Conservation (phyloP, 2,888 invertebrate genomes). For the Sminthurinus aureus region DNA sequence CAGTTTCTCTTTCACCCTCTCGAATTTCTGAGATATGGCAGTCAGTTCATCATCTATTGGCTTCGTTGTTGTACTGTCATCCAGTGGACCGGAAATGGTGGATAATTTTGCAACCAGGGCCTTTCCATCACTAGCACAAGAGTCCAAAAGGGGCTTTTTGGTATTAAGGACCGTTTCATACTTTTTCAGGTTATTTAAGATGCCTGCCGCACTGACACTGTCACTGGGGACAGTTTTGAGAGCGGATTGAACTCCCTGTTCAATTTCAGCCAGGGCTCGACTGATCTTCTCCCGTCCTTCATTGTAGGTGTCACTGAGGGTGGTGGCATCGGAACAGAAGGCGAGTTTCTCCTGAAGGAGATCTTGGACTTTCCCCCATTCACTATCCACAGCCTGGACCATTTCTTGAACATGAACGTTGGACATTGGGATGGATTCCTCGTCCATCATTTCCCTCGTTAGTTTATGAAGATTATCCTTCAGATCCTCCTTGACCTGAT, state of each 20-base stretch:
- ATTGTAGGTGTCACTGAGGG: neutral
- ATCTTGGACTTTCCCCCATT: constrained; percentile 39
- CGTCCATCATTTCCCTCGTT: constrained; percentile 34
- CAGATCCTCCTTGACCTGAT: constrained; percentile 20
- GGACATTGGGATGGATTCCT: constrained; percentile 28
- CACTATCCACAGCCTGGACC: constrained; percentile 27
- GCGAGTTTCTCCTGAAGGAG: constrained; percentile 25
- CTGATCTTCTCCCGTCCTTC: constrained; percentile 18
- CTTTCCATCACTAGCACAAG: constrained; percentile 78
- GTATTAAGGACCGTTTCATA: constrained; percentile 78
- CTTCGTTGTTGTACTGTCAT: constrained; percentile 64
- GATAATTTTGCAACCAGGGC: constrained; percentile 75
- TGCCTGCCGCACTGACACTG: neutral
- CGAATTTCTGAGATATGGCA: constrained; percentile 59
- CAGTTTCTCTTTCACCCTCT: constrained; percentile 67
- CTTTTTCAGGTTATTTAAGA: constrained; percentile 70
- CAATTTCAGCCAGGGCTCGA: neutral
- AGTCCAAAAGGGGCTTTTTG: constrained; percentile 77
- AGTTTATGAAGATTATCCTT: constrained; percentile 26
- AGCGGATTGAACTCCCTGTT: neutral
- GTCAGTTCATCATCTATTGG: constrained; percentile 62
- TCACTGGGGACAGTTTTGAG: constrained; percentile 20
- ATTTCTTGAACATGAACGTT: constrained; percentile 15
- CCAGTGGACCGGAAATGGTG: constrained; percentile 67
- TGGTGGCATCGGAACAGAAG: constrained; percentile 21